These are phyloP conservation scores for Acanthosepion esculentum DNA, from an alignment of 2,888 invertebrate genomes.

Conservation along the genomic window DNA sequence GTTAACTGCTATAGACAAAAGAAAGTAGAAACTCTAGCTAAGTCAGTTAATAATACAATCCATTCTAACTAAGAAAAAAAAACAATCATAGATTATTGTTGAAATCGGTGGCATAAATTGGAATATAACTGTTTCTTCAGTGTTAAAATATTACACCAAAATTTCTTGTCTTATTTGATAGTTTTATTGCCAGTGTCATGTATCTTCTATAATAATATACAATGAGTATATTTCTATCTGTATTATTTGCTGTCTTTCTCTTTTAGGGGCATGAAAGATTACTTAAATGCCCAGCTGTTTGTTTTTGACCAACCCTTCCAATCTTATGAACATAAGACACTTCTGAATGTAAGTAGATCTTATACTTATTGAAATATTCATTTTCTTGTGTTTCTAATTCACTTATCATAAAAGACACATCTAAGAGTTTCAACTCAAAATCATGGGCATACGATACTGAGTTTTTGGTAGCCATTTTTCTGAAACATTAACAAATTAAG, in stretches of 20 bases:
- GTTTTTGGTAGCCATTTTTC: not conserved
- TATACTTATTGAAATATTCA: not conserved
- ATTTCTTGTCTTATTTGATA: not conserved
- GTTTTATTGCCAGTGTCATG: not conserved
- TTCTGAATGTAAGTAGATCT: constrained; percentile 65
- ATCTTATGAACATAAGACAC: constrained; percentile 71
- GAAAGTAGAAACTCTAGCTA: no score
- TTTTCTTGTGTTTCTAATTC: not conserved
- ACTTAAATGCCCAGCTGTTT: constrained; percentile 69
- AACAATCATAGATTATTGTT: no score
- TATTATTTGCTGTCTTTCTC: constrained; percentile 1
- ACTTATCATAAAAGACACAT: not conserved
- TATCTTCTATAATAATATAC: not conserved
- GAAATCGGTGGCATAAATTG: no score
- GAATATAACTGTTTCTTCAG: no score
- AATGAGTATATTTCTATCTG: no score
- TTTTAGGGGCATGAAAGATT: constrained; percentile 72
- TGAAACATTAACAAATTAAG: not conserved
- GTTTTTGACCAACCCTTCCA: constrained; percentile 74
- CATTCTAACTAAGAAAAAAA: no score
- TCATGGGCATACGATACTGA: not conserved
- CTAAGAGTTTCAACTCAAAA: no score
- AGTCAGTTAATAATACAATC: no score
- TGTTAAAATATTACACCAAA: not conserved
- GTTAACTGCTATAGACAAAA: no score